These are phyloP conservation scores for Heterocephalus glaber DNA, from an alignment of 2,113 vertebrate species.

Conservation along the genomic window DNA sequence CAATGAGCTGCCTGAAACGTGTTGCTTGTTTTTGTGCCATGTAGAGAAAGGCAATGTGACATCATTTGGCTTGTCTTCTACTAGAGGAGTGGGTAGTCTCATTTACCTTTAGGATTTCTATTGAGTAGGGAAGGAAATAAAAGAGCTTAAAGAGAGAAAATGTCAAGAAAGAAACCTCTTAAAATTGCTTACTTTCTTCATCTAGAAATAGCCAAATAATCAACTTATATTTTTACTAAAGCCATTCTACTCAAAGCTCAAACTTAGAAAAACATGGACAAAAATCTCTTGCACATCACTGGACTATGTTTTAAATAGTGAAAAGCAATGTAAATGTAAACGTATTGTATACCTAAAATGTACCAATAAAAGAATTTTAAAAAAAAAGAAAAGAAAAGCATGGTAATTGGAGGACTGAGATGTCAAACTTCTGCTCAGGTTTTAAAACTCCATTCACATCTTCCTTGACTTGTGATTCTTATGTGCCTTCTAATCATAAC, in stretches of 20 bases:
- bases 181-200: background rate
- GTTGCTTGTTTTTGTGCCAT: background rate
- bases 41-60: constrained; percentile 33
- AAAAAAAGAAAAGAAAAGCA: too few species aligned
- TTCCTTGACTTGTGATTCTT: background rate
- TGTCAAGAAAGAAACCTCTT: background rate
- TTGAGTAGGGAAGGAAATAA: too few species aligned
- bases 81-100: background rate
- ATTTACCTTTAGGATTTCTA: background rate
- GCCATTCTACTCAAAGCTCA: background rate
- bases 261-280: background rate
- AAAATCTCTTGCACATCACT: background rate
- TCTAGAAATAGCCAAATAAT: constrained; percentile 39
- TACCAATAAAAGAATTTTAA: too few species aligned
- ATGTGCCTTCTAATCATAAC: background rate
- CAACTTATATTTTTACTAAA: background rate
- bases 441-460: background rate
- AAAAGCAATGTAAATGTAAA: too few species aligned
- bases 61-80: background rate
- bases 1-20: constrained; percentile 41
- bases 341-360: too few species aligned
- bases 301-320: background rate
- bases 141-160: constrained; percentile 20
- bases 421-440: background rate
- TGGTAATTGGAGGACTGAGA: background rate